These are phyloP conservation scores for Malacosoma neustria DNA, from an alignment of 2,888 invertebrate species.

Conservation along the genomic window DNA sequence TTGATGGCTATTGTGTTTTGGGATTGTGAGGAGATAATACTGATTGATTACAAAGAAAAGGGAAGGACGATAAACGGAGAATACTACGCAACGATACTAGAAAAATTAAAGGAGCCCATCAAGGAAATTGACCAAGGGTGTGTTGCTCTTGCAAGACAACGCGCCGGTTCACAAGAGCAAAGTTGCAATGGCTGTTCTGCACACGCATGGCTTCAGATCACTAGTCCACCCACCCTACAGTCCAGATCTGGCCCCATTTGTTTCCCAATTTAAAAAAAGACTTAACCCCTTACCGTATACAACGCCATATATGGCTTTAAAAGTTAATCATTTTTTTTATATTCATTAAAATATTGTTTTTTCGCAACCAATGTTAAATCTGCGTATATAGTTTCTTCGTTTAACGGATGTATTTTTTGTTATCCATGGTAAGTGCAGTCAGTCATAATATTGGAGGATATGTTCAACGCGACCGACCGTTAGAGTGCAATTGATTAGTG, in stretches of 20 bases:
- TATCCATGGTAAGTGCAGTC: no score
- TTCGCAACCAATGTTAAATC: no score
- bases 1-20: conserved; percentile 1
- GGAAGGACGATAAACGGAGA: conserved; percentile 4
- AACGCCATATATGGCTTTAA: no score
- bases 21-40: conserved; percentile 2
- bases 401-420: no score
- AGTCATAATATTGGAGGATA: no score
- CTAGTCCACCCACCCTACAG: background rate
- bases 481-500: no score
- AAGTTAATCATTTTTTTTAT: no score
- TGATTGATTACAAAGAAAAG: conserved; percentile 6
- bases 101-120: conserved; percentile 4
- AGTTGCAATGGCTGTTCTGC: conserved; percentile 8
- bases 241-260: background rate
- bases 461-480: no score
- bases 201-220: background rate
- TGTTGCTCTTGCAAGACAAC: conserved; percentile 6
- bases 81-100: conserved; percentile 3
- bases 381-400: no score
- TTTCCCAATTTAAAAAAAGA: background rate
- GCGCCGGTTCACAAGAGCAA: conserved; percentile 8
- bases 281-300: no score
- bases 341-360: no score
- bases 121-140: conserved; percentile 3